phyloP scores from a whole-genome alignment of 2,888 invertebrate species.

The Drosophila vallismaia region DNA sequence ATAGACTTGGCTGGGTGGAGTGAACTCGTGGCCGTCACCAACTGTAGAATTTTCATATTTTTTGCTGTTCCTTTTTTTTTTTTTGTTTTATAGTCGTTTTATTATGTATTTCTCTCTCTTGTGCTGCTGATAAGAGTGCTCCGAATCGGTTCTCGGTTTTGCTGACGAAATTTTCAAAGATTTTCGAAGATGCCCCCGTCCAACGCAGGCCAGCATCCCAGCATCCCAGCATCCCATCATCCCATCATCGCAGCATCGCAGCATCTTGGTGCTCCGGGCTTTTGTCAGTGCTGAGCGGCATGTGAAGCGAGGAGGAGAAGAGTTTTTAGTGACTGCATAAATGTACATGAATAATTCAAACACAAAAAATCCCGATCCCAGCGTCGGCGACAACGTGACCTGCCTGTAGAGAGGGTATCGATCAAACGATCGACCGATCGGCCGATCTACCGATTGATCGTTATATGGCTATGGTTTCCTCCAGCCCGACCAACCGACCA shows the following conservation, averaged over 20 bases:
- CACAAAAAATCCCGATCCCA: slow-evolving; percentile 38
- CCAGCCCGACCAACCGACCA: slow-evolving; percentile 3
- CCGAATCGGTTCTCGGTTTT: slow-evolving; percentile 21
- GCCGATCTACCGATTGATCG: slow-evolving; percentile 35
- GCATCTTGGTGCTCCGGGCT: background rate
- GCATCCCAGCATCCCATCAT: slow-evolving; percentile 22
- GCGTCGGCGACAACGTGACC: slow-evolving; percentile 63
- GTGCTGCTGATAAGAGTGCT: slow-evolving; percentile 40
- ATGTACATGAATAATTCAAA: slow-evolving; percentile 70
- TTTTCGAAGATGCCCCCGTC: slow-evolving; percentile 39
- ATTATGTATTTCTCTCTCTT: slow-evolving; percentile 9
- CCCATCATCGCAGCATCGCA: slow-evolving; percentile 25
- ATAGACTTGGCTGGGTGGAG: slow-evolving; percentile 66
- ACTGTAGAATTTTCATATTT: slow-evolving; percentile 52
- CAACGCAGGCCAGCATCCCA: slow-evolving; percentile 2
- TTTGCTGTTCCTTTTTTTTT: slow-evolving; percentile 47
- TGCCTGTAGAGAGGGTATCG: slow-evolving; percentile 75
- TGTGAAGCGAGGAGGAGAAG: slow-evolving; percentile 56
- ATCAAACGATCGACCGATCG: slow-evolving; percentile 64
- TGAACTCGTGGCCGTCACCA: slow-evolving; percentile 73
- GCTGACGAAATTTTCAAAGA: slow-evolving; percentile 64
- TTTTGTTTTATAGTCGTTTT: slow-evolving; percentile 35
- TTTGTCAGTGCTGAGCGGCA: slow-evolving; percentile 60
- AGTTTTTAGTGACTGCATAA: slow-evolving; percentile 54
- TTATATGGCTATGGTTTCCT: slow-evolving; percentile 12